A percentile compares a stretch with the other conserved stretches of the same genome.
phyloP scores from a whole-genome alignment of 2,113 vertebrate species.

The Pelecanoides urinatrix region DNA sequence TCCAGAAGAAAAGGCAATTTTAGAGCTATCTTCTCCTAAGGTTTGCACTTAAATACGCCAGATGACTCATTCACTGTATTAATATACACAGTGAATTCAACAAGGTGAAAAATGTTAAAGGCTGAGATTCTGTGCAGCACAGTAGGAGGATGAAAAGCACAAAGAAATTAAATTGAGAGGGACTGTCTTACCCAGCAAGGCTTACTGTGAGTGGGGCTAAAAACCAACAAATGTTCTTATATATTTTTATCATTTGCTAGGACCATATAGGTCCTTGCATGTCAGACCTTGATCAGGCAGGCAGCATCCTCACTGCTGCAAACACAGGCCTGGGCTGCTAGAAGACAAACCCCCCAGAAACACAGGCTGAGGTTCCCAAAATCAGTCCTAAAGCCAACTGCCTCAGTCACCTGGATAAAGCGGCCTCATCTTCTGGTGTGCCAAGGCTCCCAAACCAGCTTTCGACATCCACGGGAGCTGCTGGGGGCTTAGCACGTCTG shows the following conservation, averaged over 20 bases:
- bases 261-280: neutral
- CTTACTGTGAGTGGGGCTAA: neutral
- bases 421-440: neutral
- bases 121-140: neutral
- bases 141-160: neutral
- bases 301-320: neutral
- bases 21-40: neutral
- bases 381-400: neutral
- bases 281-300: neutral
- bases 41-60: neutral
- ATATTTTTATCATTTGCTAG: neutral
- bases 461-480: neutral
- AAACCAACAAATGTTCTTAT: neutral
- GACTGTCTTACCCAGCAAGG: neutral
- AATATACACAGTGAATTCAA: neutral
- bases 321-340: neutral
- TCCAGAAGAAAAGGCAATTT: constrained; percentile 23
- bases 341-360: neutral
- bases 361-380: neutral
- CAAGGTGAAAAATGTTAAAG: neutral
- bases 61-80: neutral
- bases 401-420: neutral
- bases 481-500: neutral
- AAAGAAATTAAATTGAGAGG: neutral
- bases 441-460: neutral